A percentile compares a stretch with the other conserved stretches of the same genome.
Evolutionary conservation across 2,113 vertebrate species (phyloP).

Genomic region (Rhegmatorhina hoffmannsi): DNA sequence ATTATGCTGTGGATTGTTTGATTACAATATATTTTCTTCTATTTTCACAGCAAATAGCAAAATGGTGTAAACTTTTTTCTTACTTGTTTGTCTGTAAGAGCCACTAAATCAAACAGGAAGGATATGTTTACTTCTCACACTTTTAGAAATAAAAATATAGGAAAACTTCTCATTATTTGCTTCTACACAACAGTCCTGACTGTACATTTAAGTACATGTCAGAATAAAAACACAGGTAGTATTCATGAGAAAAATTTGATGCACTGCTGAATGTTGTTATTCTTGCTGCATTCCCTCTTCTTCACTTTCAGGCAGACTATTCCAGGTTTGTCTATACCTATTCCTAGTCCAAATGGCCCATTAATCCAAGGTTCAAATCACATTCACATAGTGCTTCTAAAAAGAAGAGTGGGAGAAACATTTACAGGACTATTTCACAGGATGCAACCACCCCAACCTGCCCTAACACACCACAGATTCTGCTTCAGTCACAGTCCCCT

Average conservation of each 20-base stretch:
- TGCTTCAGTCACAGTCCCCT: background rate
- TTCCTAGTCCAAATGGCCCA: background rate
- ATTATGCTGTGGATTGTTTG: background rate
- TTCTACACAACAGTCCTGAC: background rate
- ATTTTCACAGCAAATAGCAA: background rate
- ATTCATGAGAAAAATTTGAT: background rate
- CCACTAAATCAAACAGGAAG: background rate
- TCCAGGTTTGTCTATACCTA: background rate
- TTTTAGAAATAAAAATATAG: background rate
- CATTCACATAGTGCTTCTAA: background rate
- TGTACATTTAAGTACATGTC: background rate
- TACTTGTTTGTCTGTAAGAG: background rate
- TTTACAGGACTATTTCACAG: background rate
- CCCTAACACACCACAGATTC: background rate
- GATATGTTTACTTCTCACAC: background rate
- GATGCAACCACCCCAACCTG: background rate
- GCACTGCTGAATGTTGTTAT: background rate
- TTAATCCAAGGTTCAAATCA: background rate
- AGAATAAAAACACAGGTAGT: background rate
- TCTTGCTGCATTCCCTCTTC: background rate
- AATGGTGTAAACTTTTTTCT: background rate
- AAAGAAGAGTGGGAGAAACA: background rate
- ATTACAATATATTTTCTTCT: background rate
- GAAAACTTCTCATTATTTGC: background rate
- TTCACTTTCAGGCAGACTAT: background rate